Base-by-base conservation (phyloP, 2,797 vertebrate species). In the Natrix natrix region DNA sequence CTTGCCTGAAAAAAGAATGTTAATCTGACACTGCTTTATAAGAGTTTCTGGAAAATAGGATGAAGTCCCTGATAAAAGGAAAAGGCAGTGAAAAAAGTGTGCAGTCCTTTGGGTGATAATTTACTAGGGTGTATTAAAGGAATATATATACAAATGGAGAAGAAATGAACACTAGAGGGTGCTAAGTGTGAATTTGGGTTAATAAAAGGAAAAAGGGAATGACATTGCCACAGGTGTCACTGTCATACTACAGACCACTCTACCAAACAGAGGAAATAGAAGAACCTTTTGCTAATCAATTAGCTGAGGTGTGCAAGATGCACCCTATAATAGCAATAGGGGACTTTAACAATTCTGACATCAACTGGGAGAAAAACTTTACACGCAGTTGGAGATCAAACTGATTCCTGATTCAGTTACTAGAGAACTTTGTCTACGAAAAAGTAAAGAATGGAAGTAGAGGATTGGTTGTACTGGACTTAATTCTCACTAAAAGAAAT, bases 111-210 rank as follows among this genome's bases (percentile, higher is more conserved):
- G 52, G 24, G 26, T 28, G 17, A 43, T 52, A 20, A 55, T 88
- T 92, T 22, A 74, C 37, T 89, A 60, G 26, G 8, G 11, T 60
- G 1, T 89, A 10, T 61, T 37, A 48, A 28, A 2, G 28, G 24
- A 1, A 22, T 48, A 0, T 8, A 2, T 5, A 48, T 48, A 0
- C 5, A 16, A 6, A 0, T 43, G 0, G 8, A 32, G 26, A 24
- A 0, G 6, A 2, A 2, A 37, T 22, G 48, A 32, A 95, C 97
- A 93, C 95, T 87, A 96, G 96, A 92, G 95, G 94, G 96, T 87
- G 95, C 95, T 16, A 92, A 59, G 63, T 48, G 87, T 92, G 94
- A 96, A 90, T 74, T 74, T 74, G 32, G 28, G 69, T 74, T 74
- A 37, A 37, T 74, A 74, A 74, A 63, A 32, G n/a, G n/a, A 2